Evolutionary conservation across 2,797 vertebrate genomes (phyloP).

Genomic region (Ficedula albicollis): DNA sequence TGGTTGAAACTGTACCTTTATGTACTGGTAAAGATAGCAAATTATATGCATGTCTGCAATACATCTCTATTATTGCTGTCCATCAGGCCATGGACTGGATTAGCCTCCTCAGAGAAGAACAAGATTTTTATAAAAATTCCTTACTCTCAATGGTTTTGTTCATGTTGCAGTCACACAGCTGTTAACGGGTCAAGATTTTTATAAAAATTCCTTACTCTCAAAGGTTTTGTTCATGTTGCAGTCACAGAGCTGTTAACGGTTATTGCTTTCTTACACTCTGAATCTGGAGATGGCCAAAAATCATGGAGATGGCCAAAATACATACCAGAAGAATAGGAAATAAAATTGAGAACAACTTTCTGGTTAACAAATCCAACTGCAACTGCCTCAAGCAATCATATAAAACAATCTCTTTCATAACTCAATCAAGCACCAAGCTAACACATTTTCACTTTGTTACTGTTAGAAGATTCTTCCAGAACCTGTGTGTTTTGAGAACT

Average conservation of each 20-base stretch:
- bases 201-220: background rate
- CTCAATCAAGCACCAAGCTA: background rate
- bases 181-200: background rate
- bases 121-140: background rate
- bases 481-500: background rate
- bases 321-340: background rate
- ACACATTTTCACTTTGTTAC: background rate
- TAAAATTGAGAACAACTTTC: background rate
- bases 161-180: background rate
- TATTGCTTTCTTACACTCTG: background rate
- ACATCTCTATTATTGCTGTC: background rate
- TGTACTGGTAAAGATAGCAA: background rate
- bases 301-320: background rate
- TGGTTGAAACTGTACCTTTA: background rate
- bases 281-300: background rate
- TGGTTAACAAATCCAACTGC: background rate
- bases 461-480: slow-evolving; percentile 3
- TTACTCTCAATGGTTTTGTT: background rate
- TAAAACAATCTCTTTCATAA: background rate
- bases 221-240: background rate
- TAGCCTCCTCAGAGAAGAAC: background rate
- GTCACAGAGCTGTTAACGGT: background rate
- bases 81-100: background rate
- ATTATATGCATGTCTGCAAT: background rate
- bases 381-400: background rate